A percentile compares a stretch with the other conserved stretches of the same genome.
phyloP scores from a whole-genome alignment of 1,140 invertebrate genomes.

The Drosophila nasuta region DNA sequence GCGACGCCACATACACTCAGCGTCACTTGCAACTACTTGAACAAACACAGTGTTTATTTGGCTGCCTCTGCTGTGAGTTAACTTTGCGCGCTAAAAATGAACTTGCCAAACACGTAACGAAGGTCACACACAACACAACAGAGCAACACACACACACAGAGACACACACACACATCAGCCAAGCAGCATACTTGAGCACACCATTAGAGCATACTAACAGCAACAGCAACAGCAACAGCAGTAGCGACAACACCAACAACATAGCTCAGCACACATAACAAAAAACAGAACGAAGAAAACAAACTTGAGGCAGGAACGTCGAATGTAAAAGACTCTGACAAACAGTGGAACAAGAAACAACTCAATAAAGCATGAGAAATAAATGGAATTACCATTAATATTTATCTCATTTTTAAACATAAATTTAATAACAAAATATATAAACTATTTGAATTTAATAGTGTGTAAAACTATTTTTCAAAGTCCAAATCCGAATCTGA shows the following conservation, averaged over 20 bases:
- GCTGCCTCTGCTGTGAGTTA: conserved; percentile 56
- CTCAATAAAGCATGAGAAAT: no score
- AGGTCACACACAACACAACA: conserved; percentile 65
- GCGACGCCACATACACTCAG: conserved; percentile 42
- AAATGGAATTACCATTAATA: no score
- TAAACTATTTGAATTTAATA: no score
- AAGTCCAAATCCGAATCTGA: no score
- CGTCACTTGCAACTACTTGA: conserved; percentile 65
- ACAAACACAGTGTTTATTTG: conserved; percentile 60
- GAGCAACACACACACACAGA: conserved; percentile 21
- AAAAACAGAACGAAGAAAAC: conserved; percentile 19
- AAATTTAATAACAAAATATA: no score
- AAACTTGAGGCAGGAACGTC: conserved; percentile 14
- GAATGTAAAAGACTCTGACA: conserved; percentile 18
- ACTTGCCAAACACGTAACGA: conserved; percentile 82
- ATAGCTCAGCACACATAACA: background rate
- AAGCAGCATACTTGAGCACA: conserved; percentile 48
- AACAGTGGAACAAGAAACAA: background rate
- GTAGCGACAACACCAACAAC: background rate
- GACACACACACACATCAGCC: conserved; percentile 7
- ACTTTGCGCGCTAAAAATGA: conserved; percentile 76
- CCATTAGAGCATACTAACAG: conserved; percentile 51
- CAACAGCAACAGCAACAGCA: conserved; percentile 6
- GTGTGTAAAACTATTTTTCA: no score
- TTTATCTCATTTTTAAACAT: no score